Evolutionary conservation across 2,113 vertebrate species (phyloP).

Genomic region (Lycaon pictus): DNA sequence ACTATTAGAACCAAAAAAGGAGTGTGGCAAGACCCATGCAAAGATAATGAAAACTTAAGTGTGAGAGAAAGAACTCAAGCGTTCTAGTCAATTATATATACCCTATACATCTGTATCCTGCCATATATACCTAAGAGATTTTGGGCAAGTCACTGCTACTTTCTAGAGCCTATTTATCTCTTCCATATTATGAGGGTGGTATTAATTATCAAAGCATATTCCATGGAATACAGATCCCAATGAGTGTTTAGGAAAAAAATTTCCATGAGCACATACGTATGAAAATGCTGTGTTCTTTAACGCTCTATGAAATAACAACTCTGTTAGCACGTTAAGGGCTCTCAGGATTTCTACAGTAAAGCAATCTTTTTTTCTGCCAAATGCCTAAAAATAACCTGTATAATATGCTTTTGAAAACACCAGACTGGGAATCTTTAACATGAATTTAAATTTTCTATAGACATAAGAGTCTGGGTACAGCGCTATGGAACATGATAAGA

Average conservation of each 20-base stretch:
- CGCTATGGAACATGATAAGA: neutral
- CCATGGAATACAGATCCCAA: neutral
- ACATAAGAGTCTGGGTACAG: neutral
- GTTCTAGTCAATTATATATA: neutral
- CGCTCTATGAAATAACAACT: neutral
- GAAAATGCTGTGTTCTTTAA: neutral
- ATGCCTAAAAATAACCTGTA: neutral
- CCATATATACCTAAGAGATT: neutral
- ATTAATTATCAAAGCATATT: neutral
- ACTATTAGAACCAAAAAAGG: constrained; percentile 13
- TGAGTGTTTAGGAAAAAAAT: neutral
- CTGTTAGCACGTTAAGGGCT: neutral
- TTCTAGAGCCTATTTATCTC: neutral
- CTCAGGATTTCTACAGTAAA: constrained; percentile 13
- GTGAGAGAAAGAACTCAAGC: neutral
- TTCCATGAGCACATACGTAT: neutral
- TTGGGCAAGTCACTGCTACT: neutral
- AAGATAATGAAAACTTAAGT: neutral
- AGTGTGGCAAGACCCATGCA: neutral
- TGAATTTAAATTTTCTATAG: neutral
- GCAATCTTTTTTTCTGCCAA: neutral
- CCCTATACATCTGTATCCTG: neutral
- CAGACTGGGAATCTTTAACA: neutral
- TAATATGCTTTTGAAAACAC: neutral
- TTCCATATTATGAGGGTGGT: neutral